A percentile compares a stretch with the other conserved stretches of the same genome.
Evolutionary conservation across 2,113 vertebrate genomes (phyloP).

Genomic region (Tinamus guttatus): DNA sequence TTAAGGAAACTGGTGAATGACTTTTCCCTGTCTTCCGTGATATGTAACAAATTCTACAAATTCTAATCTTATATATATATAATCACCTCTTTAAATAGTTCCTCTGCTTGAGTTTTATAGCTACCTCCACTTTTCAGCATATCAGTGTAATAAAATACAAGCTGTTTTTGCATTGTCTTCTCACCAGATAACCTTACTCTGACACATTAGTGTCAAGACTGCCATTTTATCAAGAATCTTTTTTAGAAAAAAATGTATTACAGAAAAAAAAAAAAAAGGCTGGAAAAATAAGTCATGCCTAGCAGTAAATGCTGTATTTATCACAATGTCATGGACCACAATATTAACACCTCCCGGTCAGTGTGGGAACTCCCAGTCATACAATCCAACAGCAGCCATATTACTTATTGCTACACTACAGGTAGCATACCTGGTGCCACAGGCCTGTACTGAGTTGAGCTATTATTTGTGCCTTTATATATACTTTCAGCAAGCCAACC

Average conservation of each 20-base stretch:
- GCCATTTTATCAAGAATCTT: background rate
- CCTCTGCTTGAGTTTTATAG: background rate
- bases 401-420: background rate
- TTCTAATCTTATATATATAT: background rate
- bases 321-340: background rate
- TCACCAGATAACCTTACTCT: background rate
- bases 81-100: background rate
- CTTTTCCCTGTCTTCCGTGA: background rate
- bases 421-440: fast-evolving
- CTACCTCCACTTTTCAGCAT: background rate
- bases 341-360: background rate
- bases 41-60: background rate
- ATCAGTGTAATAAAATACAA: background rate
- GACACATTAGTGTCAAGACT: background rate
- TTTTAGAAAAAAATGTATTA: background rate
- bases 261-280: background rate
- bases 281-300: background rate
- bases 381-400: background rate
- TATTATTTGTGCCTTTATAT: background rate
- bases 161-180: background rate
- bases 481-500: background rate
- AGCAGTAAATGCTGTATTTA: background rate
- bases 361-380: background rate
- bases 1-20: background rate
- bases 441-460: background rate